Base-by-base conservation (phyloP, 2,113 vertebrate species). In the Aegithalos caudatus region DNA sequence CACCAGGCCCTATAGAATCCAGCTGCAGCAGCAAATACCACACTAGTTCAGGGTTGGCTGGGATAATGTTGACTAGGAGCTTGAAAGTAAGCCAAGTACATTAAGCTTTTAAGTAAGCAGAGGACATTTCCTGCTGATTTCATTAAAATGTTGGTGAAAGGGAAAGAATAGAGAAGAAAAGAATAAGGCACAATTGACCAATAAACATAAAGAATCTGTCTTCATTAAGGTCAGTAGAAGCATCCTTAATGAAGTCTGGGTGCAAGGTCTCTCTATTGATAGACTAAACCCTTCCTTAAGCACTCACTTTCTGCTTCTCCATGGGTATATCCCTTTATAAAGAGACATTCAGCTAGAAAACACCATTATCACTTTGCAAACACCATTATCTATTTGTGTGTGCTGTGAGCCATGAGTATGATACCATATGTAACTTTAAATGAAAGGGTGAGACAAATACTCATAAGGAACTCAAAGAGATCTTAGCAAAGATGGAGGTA, bases 351-450 rank as follows among this genome's bases (percentile, higher is more conserved):
- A 69, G 24, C 25, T 40, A 48, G 50, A 93, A 81, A 78, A 48
- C 24, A 78, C 16, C n/a, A n/a, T n/a, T n/a, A n/a, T n/a, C n/a
- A n/a, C 11, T 70, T 81, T n/a, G 40, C 54, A 69, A 69, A 54
- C 19, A 53, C 18, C 17, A 18, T 21, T n/a, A 31, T 27, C n/a
- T 67, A 19, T n/a, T 53, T 0, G 0, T 17, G 21, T 50, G 50
- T 50, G 40, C 37, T 45, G 19, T 35, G 35, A 86, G 27, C 37
- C 20, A 19, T 4, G 4, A 92, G 14, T 27, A 62, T 11, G 16
- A 47, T 2, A 72, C 14, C 12, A 13, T 9, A 79, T 1, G 4
- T 25, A 40, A 40, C 31, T 67, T 57, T 2, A 65, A 72, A 4
- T n/a, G 25, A 66, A 35, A 66, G 25, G 11, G 14, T 31, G 21